Evolutionary conservation across 2,888 invertebrate species (phyloP).

Genomic region (Cryptosula pallasiana): DNA sequence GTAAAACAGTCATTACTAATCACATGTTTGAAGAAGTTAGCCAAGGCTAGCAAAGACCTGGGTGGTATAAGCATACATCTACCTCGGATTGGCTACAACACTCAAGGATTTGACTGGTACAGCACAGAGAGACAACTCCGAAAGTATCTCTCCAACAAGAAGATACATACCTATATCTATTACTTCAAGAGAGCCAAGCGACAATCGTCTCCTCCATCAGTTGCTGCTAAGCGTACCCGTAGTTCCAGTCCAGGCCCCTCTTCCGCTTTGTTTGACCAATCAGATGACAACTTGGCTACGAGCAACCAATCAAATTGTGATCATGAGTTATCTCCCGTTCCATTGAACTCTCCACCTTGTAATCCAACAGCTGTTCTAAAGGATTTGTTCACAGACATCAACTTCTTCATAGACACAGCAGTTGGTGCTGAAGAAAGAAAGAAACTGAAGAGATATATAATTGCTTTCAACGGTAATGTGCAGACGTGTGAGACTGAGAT

Average conservation of each 20-base stretch:
- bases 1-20: slow-evolving; percentile 43
- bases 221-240: not conserved
- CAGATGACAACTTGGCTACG: not conserved
- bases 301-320: not conserved
- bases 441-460: slow-evolving; percentile 38
- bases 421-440: slow-evolving; percentile 34
- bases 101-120: slow-evolving; percentile 53
- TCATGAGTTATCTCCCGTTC: no score
- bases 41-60: slow-evolving; percentile 36
- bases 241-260: not conserved
- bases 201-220: not conserved
- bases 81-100: slow-evolving; percentile 52
- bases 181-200: not conserved
- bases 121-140: slow-evolving; percentile 50
- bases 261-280: no score
- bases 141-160: slow-evolving; percentile 45
- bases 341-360: no score
- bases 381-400: not conserved
- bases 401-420: not conserved
- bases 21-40: slow-evolving; percentile 41
- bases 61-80: slow-evolving; percentile 49
- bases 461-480: slow-evolving; percentile 38
- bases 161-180: slow-evolving; percentile 51
- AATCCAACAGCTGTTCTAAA: not conserved
- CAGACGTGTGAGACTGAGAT: not conserved